Conservation (phyloP, 1,140 invertebrate species). For the Apis laboriosa region DNA sequence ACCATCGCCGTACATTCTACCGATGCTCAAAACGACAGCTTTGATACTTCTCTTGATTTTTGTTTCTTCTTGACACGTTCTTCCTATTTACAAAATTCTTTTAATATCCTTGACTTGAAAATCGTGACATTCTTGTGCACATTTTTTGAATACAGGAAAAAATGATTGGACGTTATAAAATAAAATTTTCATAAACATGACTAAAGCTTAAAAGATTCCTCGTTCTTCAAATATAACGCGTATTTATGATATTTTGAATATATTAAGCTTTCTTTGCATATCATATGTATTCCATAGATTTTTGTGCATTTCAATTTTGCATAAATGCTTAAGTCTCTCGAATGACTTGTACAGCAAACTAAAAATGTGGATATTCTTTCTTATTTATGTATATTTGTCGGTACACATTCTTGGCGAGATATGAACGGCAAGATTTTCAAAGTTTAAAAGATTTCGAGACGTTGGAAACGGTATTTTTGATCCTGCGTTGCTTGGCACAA, state of each 20-base stretch:
- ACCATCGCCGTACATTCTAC: background rate
- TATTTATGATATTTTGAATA: too few species aligned
- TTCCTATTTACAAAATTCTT: background rate
- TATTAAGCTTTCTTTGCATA: too few species aligned
- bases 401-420: background rate
- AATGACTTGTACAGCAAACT: too few species aligned
- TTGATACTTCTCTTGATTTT: constrained; percentile 14
- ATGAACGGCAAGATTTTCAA: background rate
- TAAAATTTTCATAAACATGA: too few species aligned
- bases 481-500: constrained; percentile 19
- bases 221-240: too few species aligned
- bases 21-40: constrained; percentile 1
- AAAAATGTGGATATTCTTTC: background rate
- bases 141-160: background rate
- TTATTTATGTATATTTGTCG: too few species aligned
- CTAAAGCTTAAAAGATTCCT: too few species aligned
- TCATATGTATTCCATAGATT: too few species aligned
- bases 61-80: constrained; percentile 24
- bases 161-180: too few species aligned
- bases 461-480: constrained; percentile 6
- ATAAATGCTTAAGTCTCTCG: too few species aligned
- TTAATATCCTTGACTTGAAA: background rate
- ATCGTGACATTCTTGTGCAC: background rate
- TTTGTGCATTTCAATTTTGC: too few species aligned
- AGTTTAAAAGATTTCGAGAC: background rate